Base-by-base conservation (phyloP, 2,888 invertebrate species). In the Dimorphilus gyrociliatus region DNA sequence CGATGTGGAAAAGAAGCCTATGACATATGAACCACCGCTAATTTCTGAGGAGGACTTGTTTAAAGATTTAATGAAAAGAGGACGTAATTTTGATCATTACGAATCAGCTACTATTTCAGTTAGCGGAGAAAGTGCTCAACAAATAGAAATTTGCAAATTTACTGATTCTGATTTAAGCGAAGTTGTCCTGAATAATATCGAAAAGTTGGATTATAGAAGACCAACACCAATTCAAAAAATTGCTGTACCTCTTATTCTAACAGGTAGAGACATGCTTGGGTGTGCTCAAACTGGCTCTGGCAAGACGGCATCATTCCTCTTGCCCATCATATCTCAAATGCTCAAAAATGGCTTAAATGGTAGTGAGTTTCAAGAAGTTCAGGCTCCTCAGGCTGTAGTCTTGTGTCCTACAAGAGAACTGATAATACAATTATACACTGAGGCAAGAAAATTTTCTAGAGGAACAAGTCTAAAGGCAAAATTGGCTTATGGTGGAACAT, bases 241-340 rank as follows among this genome's bases (percentile, higher is more conserved):
- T 44, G 76, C 86, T 0, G 73, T 92, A 30, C 90, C 92, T 0
- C 75, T 81, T 17, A 73, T 92, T 17, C 65, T 75, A 59, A 65
- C 54, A 0, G 78, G 78, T 0, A 67, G 85, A 17, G 94, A 97
- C 67, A 61, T 97, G 16, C 92, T 94, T 85, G 88, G 80, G 0
- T 92, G 92, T 53, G 92, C 94, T 0, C 92, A 94, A 60, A 97
- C 94, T 5, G 94, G 94, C 1, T 90, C 90, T 0, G 97, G 94
- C 10, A 94, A 94, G 68, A 92, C 92, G 1, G n/a, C 90, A 1
- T 90, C 92, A 0, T 94, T 86, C 53, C 60, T 92, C 15, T 56
- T 94, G 21, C 94, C 94, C 0, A 84, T 92, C 3, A 71, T 94
- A 21, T 71, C 81, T 44, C 44, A 50, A 18, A 57, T 63, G 50